Evolutionary conservation across 2,797 vertebrate species (phyloP), one percentile per base, ranked within the genome.

Genomic region (Podargus strigoides): DNA sequence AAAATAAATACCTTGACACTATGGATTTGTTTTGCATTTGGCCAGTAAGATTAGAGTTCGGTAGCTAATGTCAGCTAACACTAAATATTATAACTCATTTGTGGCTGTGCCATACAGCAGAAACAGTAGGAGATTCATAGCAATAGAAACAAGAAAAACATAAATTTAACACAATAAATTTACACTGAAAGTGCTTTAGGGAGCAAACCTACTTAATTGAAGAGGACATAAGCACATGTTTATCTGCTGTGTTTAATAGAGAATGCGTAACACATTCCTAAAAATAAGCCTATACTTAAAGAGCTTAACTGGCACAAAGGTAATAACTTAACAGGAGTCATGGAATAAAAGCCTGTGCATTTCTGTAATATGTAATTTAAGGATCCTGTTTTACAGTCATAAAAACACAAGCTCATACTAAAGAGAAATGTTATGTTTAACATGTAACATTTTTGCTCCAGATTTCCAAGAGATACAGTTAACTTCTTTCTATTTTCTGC

Each of bases 121-220:
- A 96, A 96, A 89, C 32, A 9, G 80, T 91, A 87, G 91, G 89
- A 94, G 89, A 85, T 73, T 52, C 78, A 49, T 81, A 74, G 89
- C 81, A 96, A 85, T 93, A 91, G 89, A 95, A 94, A 81, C 49
- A 94, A 90, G 89, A 73, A 95, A 90, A 94, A 90, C 94, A 85
- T 93, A 79, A 81, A 93, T 92, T 94, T 95, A 95, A 87, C 87
- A 59, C 90, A 97, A 83, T 96, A 93, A 97, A 96, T 97, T 90
- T 94, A 79, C 88, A 89, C 37, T 96, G 89, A 95, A 94, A 92
- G 88, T 93, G 19, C 68, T 97, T 94, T 94, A 93, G 81, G 80
- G 85, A 93, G 19, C 62, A 90, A 91, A 44, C 85, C 92, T 96
- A 88, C 89, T 95, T 96, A 95, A 97, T 92, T 97, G 84, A 95